Evolutionary conservation across 2,797 vertebrate species (phyloP).

Genomic region (Rhinatrema bivittatum): DNA sequence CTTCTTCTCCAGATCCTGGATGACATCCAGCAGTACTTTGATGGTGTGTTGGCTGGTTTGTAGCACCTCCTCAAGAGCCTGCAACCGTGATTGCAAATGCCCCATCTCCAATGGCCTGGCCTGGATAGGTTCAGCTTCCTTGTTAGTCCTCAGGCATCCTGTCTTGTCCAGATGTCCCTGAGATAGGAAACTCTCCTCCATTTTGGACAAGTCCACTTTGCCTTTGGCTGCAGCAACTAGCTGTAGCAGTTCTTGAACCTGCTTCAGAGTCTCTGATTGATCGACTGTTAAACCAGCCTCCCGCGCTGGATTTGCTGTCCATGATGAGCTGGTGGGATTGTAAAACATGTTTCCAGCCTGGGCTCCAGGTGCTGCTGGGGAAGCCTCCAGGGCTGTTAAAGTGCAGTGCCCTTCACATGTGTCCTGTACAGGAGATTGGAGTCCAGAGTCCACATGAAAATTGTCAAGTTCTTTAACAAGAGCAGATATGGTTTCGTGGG

Average conservation of each 20-base stretch:
- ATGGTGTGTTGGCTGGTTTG: constrained; percentile 85
- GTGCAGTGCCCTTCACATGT: too few relatives aligned
- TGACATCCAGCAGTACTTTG: constrained; percentile 77
- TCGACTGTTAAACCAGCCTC: constrained; percentile 36
- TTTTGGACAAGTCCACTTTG: constrained; percentile 52
- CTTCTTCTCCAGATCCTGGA: constrained; percentile 85
- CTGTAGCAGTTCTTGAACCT: constrained; percentile 69
- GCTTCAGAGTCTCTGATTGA: constrained; percentile 59
- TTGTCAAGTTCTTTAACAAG: too few relatives aligned
- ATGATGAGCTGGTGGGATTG: too few relatives aligned
- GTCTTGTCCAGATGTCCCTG: constrained; percentile 26
- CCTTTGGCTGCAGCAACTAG: constrained; percentile 64
- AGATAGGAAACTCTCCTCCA: constrained; percentile 47
- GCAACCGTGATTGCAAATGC: constrained; percentile 69
- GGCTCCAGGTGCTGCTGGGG: too few relatives aligned
- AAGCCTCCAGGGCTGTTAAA: too few relatives aligned
- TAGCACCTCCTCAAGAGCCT: constrained; percentile 77
- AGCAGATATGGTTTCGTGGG: too few relatives aligned
- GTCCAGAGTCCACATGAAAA: too few relatives aligned
- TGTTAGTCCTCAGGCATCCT: not conserved
- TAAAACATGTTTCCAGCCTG: too few relatives aligned
- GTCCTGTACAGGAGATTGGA: too few relatives aligned
- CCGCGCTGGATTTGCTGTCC: too few relatives aligned
- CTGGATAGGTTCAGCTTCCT: constrained; percentile 12
- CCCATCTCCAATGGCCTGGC: constrained; percentile 47